Evolutionary conservation across 2,888 invertebrate species (phyloP).

Genomic region (Morpho deidamia): DNA sequence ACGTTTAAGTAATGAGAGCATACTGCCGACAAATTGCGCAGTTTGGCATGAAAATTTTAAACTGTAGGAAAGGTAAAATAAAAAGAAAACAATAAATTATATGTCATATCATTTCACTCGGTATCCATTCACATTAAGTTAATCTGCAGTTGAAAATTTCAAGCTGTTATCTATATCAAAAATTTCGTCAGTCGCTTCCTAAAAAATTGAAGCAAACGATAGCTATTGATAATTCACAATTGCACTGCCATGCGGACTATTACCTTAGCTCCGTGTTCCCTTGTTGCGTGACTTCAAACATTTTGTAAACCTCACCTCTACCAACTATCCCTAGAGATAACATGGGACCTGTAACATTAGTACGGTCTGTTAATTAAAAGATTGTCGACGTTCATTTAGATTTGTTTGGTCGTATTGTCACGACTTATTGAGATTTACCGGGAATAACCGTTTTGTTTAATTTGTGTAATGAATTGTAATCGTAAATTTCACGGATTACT

Average conservation of each 20-base stretch:
- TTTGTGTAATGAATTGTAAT: background rate
- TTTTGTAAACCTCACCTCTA: constrained; percentile 48
- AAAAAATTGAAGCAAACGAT: constrained; percentile 2
- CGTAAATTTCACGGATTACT: too few relatives aligned
- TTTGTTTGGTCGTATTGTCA: constrained; percentile 39
- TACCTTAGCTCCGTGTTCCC: constrained; percentile 26
- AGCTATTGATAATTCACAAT: constrained; percentile 7
- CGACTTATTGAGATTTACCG: constrained; percentile 37
- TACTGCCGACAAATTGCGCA: too few relatives aligned
- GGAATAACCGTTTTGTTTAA: background rate
- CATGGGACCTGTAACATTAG: constrained; percentile 35
- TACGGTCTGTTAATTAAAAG: constrained; percentile 50
- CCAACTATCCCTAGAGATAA: constrained; percentile 48
- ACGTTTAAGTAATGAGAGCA: too few relatives aligned
- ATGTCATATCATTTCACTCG: too few relatives aligned
- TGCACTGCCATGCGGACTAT: constrained; percentile 16
- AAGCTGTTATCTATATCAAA: too few relatives aligned
- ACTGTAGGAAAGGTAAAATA: too few relatives aligned
- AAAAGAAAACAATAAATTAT: too few relatives aligned
- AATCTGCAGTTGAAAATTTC: too few relatives aligned
- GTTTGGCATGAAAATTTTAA: too few relatives aligned
- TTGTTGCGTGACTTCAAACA: constrained; percentile 66
- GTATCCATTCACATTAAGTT: too few relatives aligned
- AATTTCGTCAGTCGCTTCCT: background rate
- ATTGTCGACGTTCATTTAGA: constrained; percentile 44